Conservation (phyloP, 1,140 invertebrate species). For the Polypedilum vanderplanki region DNA sequence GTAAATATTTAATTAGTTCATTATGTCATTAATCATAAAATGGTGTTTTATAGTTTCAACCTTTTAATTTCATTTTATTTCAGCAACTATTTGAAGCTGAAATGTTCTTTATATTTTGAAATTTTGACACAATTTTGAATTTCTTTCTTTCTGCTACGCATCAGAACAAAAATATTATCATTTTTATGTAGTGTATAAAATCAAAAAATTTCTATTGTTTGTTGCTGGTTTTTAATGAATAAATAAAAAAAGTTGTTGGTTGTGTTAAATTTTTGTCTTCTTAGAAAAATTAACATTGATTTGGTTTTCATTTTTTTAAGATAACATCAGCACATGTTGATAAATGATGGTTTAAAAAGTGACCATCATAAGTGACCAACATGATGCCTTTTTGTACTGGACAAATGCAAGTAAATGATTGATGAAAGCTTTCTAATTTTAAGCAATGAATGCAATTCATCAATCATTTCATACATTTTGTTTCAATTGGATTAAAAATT, state of each 20-base stretch:
- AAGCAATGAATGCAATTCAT: background rate
- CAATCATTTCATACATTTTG: background rate
- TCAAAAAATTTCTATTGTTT: background rate
- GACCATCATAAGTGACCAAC: conserved; percentile 1
- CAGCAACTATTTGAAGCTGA: no score
- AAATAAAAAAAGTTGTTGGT: no score
- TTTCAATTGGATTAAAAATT: background rate
- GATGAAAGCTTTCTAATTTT: background rate
- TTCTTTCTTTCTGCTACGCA: background rate
- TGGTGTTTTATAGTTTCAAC: no score
- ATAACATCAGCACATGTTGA: conserved; percentile 24
- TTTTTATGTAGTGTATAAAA: background rate
- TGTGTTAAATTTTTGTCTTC: background rate
- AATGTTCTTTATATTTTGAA: background rate
- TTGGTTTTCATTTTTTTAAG: background rate
- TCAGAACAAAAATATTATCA: background rate
- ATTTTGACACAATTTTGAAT: background rate
- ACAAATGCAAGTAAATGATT: conserved; percentile 17
- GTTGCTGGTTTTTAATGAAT: no score
- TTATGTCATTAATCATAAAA: no score
- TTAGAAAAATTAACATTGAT: conserved; percentile 22
- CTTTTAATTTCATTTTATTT: no score
- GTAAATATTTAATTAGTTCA: no score
- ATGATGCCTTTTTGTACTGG: conserved; percentile 19
- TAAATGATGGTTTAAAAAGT: background rate